Evolutionary conservation across 2,113 vertebrate species (phyloP), one percentile per base, ranked within the genome.

Genomic region (Chaetodon auriga): DNA sequence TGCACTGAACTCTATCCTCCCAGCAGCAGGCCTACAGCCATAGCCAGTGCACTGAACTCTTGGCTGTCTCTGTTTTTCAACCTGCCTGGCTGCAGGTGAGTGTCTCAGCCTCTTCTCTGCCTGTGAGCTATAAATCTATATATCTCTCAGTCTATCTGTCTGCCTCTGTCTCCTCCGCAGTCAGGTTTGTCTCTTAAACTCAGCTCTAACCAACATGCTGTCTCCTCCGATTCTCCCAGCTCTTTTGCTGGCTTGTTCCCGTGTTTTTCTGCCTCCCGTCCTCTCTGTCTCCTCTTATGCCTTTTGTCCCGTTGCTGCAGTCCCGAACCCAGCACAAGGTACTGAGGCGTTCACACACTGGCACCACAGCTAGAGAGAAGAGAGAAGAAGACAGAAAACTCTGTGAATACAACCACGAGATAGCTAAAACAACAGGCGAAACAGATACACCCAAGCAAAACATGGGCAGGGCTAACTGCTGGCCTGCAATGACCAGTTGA

Each of bases 11-110:
- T 66, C 87, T 90, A 96, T 86, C 96, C 94, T 82, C 96, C 95
- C 86, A 96, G 94, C 95, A 96, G 96, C 81, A 96, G 93, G 64
- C 89, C 88, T 4, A 69, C 87, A 78, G 95, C 94, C 96, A 97
- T 96, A 93, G 89, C 93, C 90, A 88, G 89, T 21, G 77, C 46
- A 15, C 23, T 49, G 69, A 69, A 61, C 54, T 75, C 25, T 75
- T 78, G 75, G 35, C 73, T 61, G 51, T 75, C 36, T 75, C 7
- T 68, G 53, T 14, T 60, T 75, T 49, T 35, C 69, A 72, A 51
- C 51, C 61, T 55, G 61, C 45, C 60, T 18, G 55, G 48, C 35
- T 75, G 21, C 68, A 69, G 55, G 68, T 57, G 54, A 81, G 57
- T 13, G 0, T 61, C 38, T 72, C 14, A 46, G 68, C 60, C 36